Base-by-base conservation (phyloP, 2,797 vertebrate species). In the Chrysocyon brachyurus region DNA sequence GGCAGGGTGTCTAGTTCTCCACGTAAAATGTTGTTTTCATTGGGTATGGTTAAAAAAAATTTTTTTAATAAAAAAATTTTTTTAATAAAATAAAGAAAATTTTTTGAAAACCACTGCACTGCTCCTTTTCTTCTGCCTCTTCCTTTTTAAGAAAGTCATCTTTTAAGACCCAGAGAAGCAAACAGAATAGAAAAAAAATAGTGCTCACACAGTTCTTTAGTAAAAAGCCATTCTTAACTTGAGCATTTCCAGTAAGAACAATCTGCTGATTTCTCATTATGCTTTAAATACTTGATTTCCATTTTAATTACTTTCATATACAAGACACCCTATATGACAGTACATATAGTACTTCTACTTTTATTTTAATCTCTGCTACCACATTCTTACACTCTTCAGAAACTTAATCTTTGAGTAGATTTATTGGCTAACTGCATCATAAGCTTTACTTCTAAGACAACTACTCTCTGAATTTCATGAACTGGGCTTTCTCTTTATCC, bases 91-190 rank as follows among this genome's bases (percentile, higher is more conserved):
- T 46, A 46, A 46, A 40, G 6, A 40, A 40, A 40, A 40, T 1
- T 46, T 46, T 40, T 46, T 56, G n/a, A 72, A 81, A 94, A 92
- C 75, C 49, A 66, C n/a, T 49, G 10, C 24, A 61, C 17, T 61
- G 52, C 75, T 73, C 83, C 89, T 64, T 56, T 24, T 77, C 54
- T 63, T 75, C 92, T 63, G 84, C 56, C 40, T 94, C 54, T 64
- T 96, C 36, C 73, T 89, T 85, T 57, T 31, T 46, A 56, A 89
- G 24, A 81, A 68, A 77, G 57, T 31, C 61, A 21, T 72, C 49
- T 72, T 91, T 77, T 78, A 87, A 72, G 19, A 95, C 16, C 12
- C 61, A 87, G 73, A 70, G 56, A 82, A 95, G 49, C 59, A 89
- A 68, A 95, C 66, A 49, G 66, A 91, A 31, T 15, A 52, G 31